Conservation (phyloP, 2,113 vertebrate species). For the Tenebrosternarchus preto region DNA sequence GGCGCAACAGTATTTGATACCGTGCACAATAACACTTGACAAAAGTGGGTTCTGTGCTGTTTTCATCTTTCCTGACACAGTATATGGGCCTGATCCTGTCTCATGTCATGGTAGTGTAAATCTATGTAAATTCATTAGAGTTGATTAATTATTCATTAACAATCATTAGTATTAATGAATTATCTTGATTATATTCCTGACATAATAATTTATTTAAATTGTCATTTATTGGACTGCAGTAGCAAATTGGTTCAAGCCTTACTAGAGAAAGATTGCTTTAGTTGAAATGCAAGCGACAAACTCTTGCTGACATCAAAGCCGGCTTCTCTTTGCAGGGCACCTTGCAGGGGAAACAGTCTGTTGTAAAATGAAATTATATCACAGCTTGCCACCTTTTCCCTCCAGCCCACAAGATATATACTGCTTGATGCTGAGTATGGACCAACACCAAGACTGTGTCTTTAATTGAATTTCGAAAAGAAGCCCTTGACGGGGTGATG, state of each 20-base stretch:
- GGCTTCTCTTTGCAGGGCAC: conserved; percentile 30
- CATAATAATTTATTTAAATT: background rate
- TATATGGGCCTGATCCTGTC: background rate
- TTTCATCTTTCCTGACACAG: background rate
- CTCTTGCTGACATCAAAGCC: conserved; percentile 7
- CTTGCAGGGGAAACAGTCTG: conserved; percentile 47
- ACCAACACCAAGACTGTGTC: conserved; percentile 57
- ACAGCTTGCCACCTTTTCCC: conserved; percentile 24
- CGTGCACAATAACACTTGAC: too few relatives aligned
- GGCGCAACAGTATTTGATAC: conserved; percentile 14
- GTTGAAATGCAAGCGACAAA: conserved; percentile 9
- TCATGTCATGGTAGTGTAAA: background rate
- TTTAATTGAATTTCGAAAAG: conserved; percentile 66
- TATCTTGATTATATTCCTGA: background rate
- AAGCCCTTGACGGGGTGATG: conserved; percentile 47
- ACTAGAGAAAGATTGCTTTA: background rate
- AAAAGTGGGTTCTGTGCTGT: too few relatives aligned
- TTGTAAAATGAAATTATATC: conserved; percentile 55
- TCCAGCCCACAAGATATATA: conserved; percentile 45
- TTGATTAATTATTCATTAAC: background rate
- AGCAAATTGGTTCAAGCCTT: background rate
- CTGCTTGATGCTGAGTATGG: conserved; percentile 53
- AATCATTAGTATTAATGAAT: background rate
- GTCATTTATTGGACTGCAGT: background rate
- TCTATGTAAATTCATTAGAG: background rate